Base-by-base conservation (phyloP, 2,113 vertebrate genomes). In the Gavialis gangeticus region DNA sequence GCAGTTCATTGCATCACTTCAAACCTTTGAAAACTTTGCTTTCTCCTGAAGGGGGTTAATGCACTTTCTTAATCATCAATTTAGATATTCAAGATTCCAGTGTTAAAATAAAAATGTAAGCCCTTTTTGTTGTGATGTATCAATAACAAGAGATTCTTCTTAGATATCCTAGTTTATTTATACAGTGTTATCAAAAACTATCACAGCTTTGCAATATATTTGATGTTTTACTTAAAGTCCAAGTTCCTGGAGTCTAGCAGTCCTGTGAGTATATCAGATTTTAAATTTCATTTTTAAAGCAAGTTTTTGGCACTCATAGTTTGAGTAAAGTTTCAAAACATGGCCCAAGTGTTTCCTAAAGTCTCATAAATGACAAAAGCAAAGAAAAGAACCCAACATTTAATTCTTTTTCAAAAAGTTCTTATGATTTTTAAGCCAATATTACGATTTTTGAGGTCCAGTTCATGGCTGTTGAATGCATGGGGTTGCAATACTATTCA, bases 391-490 rank as follows among this genome's bases (percentile, higher is more conserved):
- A 0, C 2, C 8, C 14, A 76, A 28, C 19, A 79, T 5, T 9
- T 24, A 57, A 55, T 64, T 2, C 25, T 22, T 28, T 57, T 75
- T 77, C 46, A 46, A 46, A 46, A 46, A 46, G 46, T 21, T 15
- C 22, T 34, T 18, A 34, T 37, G 30, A n/a, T 71, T 37, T 71
- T 3, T 30, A 21, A 18, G 75, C 16, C 24, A 18, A 8, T 0
- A 58, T 21, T 82, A 64, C 21, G 24, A 80, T 18, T 82, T 89
- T 34, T 25, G n/a, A 75, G 17, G 15, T 21, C 66, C n/a, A 34
- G 9, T 60, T 12, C 66, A 4, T 28, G 19, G 69, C 4, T 58
- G 88, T n/a, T 54, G 37, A 79, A 34, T 15, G 11, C 18, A 59
- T 78, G 18, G 12, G 19, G 85, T 84, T 82, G 71, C 46, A 46